These are phyloP conservation scores for Drosophila pectinifera DNA, from an alignment of 1,140 invertebrate species.

Conservation along the genomic window DNA sequence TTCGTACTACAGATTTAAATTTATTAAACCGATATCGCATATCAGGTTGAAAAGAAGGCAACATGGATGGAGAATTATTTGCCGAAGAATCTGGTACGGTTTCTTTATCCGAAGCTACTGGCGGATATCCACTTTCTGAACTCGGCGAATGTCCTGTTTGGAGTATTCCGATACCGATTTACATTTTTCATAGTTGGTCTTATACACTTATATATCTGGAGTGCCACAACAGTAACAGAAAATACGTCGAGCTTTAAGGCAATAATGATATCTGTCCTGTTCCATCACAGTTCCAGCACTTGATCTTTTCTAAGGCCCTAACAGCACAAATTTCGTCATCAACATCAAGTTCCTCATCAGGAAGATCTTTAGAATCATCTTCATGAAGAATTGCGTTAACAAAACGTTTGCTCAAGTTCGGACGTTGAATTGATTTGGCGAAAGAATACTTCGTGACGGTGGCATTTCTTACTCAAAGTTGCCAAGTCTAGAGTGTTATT, in stretches of 20 bases:
- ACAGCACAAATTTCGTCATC: too few relatives aligned
- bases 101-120: background rate
- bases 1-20: background rate
- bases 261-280: too few relatives aligned
- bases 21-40: slow-evolving; percentile 11
- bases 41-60: background rate
- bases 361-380: too few relatives aligned
- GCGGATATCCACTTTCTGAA: slow-evolving; percentile 12
- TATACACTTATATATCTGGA: too few relatives aligned
- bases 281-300: too few relatives aligned
- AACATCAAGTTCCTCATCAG: too few relatives aligned
- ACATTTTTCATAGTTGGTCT: slow-evolving; percentile 4
- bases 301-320: too few relatives aligned
- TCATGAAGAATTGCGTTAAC: background rate
- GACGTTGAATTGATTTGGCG: background rate
- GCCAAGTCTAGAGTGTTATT: background rate
- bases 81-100: background rate
- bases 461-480: background rate
- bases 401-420: background rate
- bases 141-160: slow-evolving; percentile 5
- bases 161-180: slow-evolving; percentile 8
- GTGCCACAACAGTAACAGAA: too few relatives aligned
- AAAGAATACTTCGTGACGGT: background rate
- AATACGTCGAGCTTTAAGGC: too few relatives aligned
- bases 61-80: background rate